A percentile compares a stretch with the other conserved stretches of the same genome.
phyloP scores from a whole-genome alignment of 1,140 invertebrate species.

The Pseudachorutes palmiensis region DNA sequence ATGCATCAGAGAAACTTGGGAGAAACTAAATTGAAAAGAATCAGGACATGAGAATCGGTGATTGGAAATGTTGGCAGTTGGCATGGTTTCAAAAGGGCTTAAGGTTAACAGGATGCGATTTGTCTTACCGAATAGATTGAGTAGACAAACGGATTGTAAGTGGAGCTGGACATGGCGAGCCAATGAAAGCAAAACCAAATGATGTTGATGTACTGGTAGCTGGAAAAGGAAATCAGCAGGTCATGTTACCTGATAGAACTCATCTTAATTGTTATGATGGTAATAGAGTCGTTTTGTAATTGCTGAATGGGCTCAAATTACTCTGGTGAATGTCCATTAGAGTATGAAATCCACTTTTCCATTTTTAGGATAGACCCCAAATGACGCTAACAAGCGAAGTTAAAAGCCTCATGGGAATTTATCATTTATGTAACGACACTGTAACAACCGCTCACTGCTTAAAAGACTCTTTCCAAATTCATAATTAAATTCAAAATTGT shows the following conservation, averaged over 20 bases:
- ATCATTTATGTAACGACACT: no score
- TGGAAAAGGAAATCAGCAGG: slow-evolving; percentile 40
- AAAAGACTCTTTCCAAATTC: no score
- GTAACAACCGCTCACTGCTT: no score
- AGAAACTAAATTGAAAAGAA: no score
- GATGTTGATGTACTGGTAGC: slow-evolving; percentile 65
- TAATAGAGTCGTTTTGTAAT: no score
- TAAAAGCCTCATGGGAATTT: no score
- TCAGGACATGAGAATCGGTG: no score
- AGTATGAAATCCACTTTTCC: not conserved
- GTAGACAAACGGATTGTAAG: slow-evolving; percentile 78
- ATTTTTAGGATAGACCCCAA: not conserved
- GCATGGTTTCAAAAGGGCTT: not conserved
- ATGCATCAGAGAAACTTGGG: not conserved
- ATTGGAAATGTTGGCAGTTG: no score
- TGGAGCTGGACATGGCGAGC: slow-evolving; percentile 59
- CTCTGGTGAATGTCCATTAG: not conserved
- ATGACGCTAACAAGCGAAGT: no score
- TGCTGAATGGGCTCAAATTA: no score
- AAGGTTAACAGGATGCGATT: slow-evolving; percentile 10
- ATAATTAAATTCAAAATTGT: no score
- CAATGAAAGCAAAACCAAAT: slow-evolving; percentile 74
- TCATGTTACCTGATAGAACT: not conserved
- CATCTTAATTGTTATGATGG: no score
- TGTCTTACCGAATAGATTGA: slow-evolving; percentile 59